These are phyloP conservation scores for Nebria brevicollis DNA, from an alignment of 2,888 invertebrate species.

Conservation along the genomic window DNA sequence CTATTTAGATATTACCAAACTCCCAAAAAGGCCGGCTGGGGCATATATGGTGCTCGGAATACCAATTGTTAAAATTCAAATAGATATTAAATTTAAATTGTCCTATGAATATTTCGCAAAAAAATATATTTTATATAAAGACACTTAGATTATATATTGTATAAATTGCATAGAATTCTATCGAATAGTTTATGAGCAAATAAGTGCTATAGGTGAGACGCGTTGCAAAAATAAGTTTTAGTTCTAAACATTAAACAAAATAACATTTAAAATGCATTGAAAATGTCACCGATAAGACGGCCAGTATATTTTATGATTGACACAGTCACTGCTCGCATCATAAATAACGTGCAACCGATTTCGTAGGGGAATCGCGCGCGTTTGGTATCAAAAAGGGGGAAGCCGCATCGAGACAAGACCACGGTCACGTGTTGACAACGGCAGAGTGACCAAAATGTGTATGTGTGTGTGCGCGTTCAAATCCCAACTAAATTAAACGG, in stretches of 20 bases:
- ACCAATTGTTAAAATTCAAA: no score
- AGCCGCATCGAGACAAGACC: background rate
- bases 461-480: background rate
- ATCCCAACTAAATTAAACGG: slow-evolving; percentile 26
- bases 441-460: background rate
- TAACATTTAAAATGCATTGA: slow-evolving; percentile 62
- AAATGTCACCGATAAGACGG: slow-evolving; percentile 61
- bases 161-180: no score
- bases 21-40: no score
- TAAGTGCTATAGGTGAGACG: no score
- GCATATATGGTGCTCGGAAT: no score
- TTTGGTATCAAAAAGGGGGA: background rate
- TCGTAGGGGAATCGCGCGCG: background rate
- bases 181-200: slow-evolving; percentile 35
- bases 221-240: no score
- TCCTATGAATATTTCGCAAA: no score
- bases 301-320: slow-evolving; percentile 63
- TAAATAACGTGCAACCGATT: background rate
- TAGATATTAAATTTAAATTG: no score
- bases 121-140: no score
- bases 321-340: slow-evolving; percentile 49
- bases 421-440: slow-evolving; percentile 3
- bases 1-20: background rate
- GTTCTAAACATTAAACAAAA: background rate
- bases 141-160: no score